A percentile compares a stretch with the other conserved stretches of the same genome.
Conservation (phyloP, 2,888 invertebrate species). For the Bugula neritina region DNA sequence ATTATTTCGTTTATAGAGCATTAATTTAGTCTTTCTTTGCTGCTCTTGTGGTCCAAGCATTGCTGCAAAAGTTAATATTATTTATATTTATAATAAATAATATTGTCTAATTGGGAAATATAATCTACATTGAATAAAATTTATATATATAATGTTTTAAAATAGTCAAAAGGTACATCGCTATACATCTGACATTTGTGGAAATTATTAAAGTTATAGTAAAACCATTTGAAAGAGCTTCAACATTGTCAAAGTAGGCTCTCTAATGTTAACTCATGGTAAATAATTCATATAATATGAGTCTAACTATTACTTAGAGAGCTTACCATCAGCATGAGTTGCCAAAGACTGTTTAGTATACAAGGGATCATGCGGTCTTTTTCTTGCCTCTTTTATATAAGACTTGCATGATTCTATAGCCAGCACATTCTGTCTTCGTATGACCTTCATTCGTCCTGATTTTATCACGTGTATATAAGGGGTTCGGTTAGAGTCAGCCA, state of each 20-base stretch:
- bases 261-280: too few species aligned
- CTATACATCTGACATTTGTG: too few species aligned
- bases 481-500: conserved; percentile 43
- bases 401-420: conserved; percentile 37
- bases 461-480: conserved; percentile 49
- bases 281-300: too few species aligned
- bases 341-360: not conserved
- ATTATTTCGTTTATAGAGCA: not conserved
- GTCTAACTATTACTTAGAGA: too few species aligned
- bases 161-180: too few species aligned
- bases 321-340: conserved; percentile 46
- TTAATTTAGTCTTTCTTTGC: conserved; percentile 38
- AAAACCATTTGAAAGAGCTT: too few species aligned
- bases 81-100: too few species aligned
- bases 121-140: too few species aligned
- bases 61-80: conserved; percentile 35
- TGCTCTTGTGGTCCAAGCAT: conserved; percentile 45
- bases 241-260: too few species aligned
- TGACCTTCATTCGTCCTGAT: conserved; percentile 47
- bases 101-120: too few species aligned
- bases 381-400: not conserved
- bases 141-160: too few species aligned
- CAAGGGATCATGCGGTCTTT: conserved; percentile 3
- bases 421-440: conserved; percentile 40
- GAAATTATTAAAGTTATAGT: too few species aligned